These are phyloP conservation scores for Tiliqua scincoides DNA, from an alignment of 2,113 vertebrate species.

Conservation along the genomic window DNA sequence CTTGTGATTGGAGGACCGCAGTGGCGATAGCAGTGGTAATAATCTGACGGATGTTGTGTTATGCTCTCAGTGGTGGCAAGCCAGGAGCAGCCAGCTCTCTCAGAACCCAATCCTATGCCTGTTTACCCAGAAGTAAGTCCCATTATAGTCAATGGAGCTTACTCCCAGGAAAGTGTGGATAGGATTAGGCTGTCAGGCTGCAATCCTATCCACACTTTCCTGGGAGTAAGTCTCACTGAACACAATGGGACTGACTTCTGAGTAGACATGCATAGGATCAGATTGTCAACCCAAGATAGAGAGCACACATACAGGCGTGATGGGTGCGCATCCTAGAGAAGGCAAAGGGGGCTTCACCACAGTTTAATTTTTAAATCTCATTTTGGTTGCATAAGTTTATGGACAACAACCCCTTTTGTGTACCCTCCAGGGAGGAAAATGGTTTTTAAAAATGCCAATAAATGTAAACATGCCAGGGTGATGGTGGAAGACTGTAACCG, in stretches of 20 bases:
- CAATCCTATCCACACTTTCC: too few relatives aligned
- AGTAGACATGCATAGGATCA: too few relatives aligned
- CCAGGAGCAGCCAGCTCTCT: neutral
- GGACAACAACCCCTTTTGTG: neutral
- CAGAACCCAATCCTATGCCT: too few relatives aligned
- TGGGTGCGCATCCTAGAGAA: neutral
- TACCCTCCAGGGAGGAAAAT: neutral
- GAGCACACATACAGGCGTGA: neutral
- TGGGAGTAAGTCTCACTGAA: too few relatives aligned
- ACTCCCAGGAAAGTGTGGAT: too few relatives aligned
- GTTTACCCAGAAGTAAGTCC: too few relatives aligned
- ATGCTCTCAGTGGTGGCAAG: neutral
- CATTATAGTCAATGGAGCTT: too few relatives aligned
- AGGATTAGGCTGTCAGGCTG: too few relatives aligned
- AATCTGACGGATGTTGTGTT: neutral
- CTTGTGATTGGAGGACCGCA: neutral
- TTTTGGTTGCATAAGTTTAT: neutral
- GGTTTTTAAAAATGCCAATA: neutral
- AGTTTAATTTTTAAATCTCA: neutral
- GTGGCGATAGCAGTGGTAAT: neutral
- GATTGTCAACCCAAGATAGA: too few relatives aligned
- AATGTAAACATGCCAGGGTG: neutral
- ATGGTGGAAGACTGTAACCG: rapidly evolving
- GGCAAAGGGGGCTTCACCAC: neutral
- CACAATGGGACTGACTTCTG: too few relatives aligned